These are phyloP conservation scores for Hapalemur alaotrensis DNA, from an alignment of 2,797 vertebrate species.

Conservation along the genomic window DNA sequence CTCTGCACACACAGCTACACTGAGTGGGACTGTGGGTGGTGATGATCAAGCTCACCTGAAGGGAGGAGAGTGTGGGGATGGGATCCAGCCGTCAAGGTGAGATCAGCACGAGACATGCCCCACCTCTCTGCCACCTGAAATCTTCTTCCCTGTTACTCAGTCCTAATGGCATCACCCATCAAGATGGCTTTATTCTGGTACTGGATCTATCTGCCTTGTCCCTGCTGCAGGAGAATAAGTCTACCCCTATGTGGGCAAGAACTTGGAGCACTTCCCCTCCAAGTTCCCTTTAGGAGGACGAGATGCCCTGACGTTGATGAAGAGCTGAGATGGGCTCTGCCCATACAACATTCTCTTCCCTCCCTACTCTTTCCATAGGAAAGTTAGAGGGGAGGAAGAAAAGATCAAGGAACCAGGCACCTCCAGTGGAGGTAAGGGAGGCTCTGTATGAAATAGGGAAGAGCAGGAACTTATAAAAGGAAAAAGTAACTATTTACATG, in stretches of 20 bases:
- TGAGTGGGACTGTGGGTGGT: not conserved
- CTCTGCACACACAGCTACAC: not conserved
- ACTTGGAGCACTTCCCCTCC: not conserved
- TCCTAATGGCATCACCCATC: not conserved
- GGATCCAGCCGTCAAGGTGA: not conserved
- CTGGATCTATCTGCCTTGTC: not conserved
- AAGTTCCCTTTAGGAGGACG: not conserved
- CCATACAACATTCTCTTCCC: too few relatives aligned
- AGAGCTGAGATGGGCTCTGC: not conserved
- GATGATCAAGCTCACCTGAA: not conserved
- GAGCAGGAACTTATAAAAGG: not conserved
- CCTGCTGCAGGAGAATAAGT: not conserved
- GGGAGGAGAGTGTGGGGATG: not conserved
- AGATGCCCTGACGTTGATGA: not conserved
- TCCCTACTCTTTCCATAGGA: not conserved
- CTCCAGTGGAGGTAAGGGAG: not conserved
- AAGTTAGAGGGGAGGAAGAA: not conserved
- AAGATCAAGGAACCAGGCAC: not conserved
- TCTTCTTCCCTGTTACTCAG: not conserved
- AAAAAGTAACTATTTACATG: slow-evolving; percentile 68
- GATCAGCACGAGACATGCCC: not conserved
- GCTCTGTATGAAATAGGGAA: not conserved
- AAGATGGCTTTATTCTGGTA: not conserved
- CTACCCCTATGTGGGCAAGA: not conserved
- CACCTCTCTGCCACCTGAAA: not conserved